Evolutionary conservation across 1,140 invertebrate genomes (phyloP), one percentile per base, ranked within the genome.

Genomic region (Psix sp.): DNA sequence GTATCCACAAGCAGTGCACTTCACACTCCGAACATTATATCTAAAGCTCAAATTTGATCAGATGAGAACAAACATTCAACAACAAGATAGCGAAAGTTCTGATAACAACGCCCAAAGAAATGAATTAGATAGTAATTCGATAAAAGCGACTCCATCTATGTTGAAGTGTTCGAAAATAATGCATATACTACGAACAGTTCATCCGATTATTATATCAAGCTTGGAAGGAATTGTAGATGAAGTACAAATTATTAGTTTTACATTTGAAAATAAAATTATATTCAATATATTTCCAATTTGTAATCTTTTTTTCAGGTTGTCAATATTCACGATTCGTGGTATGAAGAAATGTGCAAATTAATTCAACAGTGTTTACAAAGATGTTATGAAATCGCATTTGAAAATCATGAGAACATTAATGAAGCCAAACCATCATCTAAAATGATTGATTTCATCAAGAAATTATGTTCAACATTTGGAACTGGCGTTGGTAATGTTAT

Each of bases 1-100:
- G 84, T 99, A 95, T 80, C 97, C 97, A 0, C 97, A 99, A 88
- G 97, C 98, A 0, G 96, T 99, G 0, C 99, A 98, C 81, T 98
- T 99, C 85, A 97, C 97, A 0, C 96, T 98, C 24, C 87, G 97
- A 51, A 98, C 96, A 0, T 82, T 99, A 3, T 99, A 98, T 80
- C 87, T 98, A 1, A 98, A 97, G 0, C 88, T 98, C 46, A 97
- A 98, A 85, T 96, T 98, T 49, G 96, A 98, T 83, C 95, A 33
- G 10, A 33, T 7, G n/a, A 4, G 21, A 24, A 33, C 5, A 33
- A 6, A 33, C 29, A 33, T 10, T 6, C 3, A 33, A 6, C n/a
- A 3, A 3, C 29, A 33, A 10, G 10, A 97, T 80, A 87, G 95
- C 5, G 95, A 97, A 77, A 89, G 94, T 68, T 93, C 18, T 10